Percentiles rank a stretch among this genome's conserved stretches.
Conservation (phyloP, 2,888 invertebrate species). For the Encarsia formosa region DNA sequence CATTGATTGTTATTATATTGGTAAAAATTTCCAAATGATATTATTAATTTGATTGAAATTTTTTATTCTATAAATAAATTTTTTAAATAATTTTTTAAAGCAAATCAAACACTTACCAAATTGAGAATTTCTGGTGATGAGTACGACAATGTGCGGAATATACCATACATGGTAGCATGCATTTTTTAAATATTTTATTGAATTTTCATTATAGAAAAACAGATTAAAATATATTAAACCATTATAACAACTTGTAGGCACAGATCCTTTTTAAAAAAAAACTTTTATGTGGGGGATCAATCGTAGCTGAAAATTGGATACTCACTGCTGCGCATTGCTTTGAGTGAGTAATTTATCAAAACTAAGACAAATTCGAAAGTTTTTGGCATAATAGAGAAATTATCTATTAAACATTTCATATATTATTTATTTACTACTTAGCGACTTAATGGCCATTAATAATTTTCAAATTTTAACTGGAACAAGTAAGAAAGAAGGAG, state of each 20-base stretch:
- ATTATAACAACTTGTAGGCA: too few species aligned
- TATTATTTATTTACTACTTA: too few species aligned
- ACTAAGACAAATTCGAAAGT: not conserved
- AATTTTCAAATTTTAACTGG: too few species aligned
- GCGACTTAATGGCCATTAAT: too few species aligned
- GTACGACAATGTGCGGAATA: not conserved
- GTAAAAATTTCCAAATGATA: too few species aligned
- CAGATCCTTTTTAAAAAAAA: not conserved
- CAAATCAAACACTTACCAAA: too few species aligned
- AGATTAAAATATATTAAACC: not conserved
- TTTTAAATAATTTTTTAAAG: too few species aligned
- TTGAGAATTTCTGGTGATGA: not conserved
- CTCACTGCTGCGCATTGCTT: slow-evolving; percentile 13
- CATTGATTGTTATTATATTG: not conserved
- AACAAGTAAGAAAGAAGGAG: not conserved
- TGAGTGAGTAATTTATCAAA: slow-evolving; percentile 4
- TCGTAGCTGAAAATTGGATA: slow-evolving; percentile 9
- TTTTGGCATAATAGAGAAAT: not conserved
- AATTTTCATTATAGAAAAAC: not conserved
- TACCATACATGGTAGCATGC: not conserved
- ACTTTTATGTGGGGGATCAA: slow-evolving; percentile 10
- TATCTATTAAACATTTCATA: too few species aligned
- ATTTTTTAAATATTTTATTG: not conserved
- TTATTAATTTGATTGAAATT: too few species aligned
- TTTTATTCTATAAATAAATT: too few species aligned